Evolutionary conservation across 2,888 invertebrate species (phyloP), one percentile per base, ranked within the genome.

Genomic region (Ornithoptera alexandrae): DNA sequence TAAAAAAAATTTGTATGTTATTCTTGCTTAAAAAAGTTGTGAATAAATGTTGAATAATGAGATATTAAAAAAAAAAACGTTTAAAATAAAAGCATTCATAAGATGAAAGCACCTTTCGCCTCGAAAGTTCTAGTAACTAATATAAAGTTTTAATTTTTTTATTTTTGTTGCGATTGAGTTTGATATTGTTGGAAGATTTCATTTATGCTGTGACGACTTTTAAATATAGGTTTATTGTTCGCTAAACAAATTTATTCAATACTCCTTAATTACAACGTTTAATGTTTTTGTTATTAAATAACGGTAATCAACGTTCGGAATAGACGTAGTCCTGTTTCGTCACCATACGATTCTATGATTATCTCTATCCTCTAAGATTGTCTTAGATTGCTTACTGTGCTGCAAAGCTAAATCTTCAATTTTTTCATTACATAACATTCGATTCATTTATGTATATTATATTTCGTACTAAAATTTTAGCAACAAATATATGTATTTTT

Each of bases 171-270:
- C 56, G 60, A 56, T 69, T 42, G 65, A 69, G 65, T 65, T 69
- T 60, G 65, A 69, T 65, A 65, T 65, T 69, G 57, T 69, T 65
- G 61, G 42, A 20, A 62, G 62, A 65, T 24, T 65, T 65, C 53
- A 61, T 39, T 69, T 69, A 65, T 62, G 46, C 69, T 57, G 12
- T 58, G 63, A 62, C n/a, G 53, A 66, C 61, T 69, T 66, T 66
- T 69, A 62, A 69, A 58, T 66, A 69, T 62, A 65, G 65, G 66
- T 69, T 69, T 58, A 62, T 50, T 69, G 36, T 42, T 66, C 58
- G 58, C n/a, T 56, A 30, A 50, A 46, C 61, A 62, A 65, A 62
- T 56, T 69, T 69, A 56, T 69, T 42, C 61, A 53, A 62, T 46
- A 8, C 39, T 53, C 59, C 64, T 53, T 30, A 59, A 63, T 22